Conservation (phyloP, 2,113 vertebrate genomes). For the Hymenochirus boettgeri region DNA sequence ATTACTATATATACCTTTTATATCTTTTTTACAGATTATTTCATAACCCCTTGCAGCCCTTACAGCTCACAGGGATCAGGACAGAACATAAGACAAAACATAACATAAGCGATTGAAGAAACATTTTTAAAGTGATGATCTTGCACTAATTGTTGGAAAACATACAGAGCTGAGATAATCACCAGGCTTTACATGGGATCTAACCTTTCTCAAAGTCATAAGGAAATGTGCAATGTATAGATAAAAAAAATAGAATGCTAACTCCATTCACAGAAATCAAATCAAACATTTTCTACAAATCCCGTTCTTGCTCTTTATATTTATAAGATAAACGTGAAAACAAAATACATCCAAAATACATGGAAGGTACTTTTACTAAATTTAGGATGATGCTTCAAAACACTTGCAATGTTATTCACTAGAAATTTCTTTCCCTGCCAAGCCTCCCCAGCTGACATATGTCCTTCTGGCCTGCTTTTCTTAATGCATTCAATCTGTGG, state of each 20-base stretch:
- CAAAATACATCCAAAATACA: too few relatives aligned
- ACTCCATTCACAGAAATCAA: too few relatives aligned
- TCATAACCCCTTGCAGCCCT: too few relatives aligned
- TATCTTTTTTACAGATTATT: too few relatives aligned
- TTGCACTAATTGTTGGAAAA: neutral
- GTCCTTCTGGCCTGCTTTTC: slow-evolving; percentile 12
- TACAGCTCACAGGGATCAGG: too few relatives aligned
- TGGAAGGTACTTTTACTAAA: too few relatives aligned
- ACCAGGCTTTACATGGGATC: neutral
- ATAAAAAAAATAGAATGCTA: neutral
- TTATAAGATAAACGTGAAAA: too few relatives aligned
- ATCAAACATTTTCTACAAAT: too few relatives aligned
- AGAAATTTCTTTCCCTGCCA: neutral
- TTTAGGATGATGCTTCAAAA: neutral
- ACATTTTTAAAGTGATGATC: neutral
- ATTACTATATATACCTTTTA: too few relatives aligned
- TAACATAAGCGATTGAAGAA: too few relatives aligned
- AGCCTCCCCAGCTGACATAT: slow-evolving; percentile 21
- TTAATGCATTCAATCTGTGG: slow-evolving; percentile 12
- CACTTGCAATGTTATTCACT: slow-evolving; percentile 3
- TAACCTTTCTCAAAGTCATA: neutral
- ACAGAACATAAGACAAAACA: too few relatives aligned
- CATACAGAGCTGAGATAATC: neutral
- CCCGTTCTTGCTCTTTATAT: neutral
- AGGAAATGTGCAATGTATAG: neutral